Evolutionary conservation across 2,113 vertebrate species (phyloP), one percentile per base, ranked within the genome.

Genomic region (Ginglymostoma cirratum): DNA sequence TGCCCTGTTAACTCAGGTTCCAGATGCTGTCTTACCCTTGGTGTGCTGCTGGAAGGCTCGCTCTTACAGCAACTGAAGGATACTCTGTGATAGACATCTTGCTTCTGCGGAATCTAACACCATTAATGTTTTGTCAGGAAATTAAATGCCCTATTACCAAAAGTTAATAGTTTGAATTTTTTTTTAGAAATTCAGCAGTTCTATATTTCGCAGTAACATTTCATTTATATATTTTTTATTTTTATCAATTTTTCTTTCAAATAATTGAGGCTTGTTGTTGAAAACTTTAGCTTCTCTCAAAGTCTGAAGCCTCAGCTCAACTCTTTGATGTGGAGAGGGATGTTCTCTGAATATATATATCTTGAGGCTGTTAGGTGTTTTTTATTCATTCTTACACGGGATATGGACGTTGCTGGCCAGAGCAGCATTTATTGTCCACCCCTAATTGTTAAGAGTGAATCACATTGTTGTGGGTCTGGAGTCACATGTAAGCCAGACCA

Each of bases 131-230:
- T 61, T 96, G 8, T 69, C 85, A 14, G 45, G 3, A 96, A 66
- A 34, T 67, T 65, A 96, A 90, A 96, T 94, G 95, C 45, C 45
- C 89, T 61, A 67, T 94, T 65, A 96, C 78, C 78, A 80, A 67
- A 85, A 94, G 52, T 34, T 86, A 95, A 93, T 61, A 66, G 48
- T 89, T 69, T 52, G 87, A n/a, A n/a, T 78, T 86, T 93, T 48
- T 76, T 66, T 83, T 96, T 17, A 83, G 42, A 76, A 96, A 96
- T 93, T 85, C 69, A 69, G 52, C 45, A 34, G 65, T 69, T 96
- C 69, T 52, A 96, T 85, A 34, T 34, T 76, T 76, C 34, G 30
- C 72, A 76, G 34, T 76, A 76, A 34, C 72, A 34, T 76, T 76
- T 34, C 30, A 76, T n/a, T 76, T 76, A n/a, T 34, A 30, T 8